phyloP scores from a whole-genome alignment of 2,888 invertebrate genomes.

The Tanypteryx hageni region DNA sequence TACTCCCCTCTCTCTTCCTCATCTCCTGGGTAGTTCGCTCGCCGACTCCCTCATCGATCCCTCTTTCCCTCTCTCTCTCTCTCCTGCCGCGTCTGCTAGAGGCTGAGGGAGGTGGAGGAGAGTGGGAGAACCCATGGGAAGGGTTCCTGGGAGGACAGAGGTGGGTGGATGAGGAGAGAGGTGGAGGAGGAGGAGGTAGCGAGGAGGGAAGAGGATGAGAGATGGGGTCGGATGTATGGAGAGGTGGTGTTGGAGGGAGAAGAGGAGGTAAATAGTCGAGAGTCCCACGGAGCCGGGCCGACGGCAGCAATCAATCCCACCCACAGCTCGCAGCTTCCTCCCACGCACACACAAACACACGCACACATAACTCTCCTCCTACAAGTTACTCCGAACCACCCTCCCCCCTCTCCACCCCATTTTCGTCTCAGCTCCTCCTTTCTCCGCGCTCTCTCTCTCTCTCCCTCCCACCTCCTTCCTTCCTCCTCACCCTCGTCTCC shows the following conservation, averaged over 20 bases:
- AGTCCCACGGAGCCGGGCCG: background rate
- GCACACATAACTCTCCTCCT: background rate
- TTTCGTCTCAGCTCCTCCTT: too few relatives aligned
- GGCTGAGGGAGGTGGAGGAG: too few relatives aligned
- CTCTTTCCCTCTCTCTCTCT: background rate
- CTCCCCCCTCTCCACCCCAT: too few relatives aligned
- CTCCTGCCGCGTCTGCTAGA: background rate
- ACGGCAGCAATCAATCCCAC: constrained; percentile 3
- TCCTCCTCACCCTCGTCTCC: too few relatives aligned
- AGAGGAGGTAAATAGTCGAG: background rate
- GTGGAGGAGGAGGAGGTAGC: background rate
- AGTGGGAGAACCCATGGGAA: too few relatives aligned
- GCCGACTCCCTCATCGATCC: constrained; percentile 57
- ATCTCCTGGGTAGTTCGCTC: background rate
- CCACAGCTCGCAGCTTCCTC: background rate
- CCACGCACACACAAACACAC: background rate
- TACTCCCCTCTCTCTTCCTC: background rate
- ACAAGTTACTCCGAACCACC: too few relatives aligned
- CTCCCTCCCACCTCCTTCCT: too few relatives aligned
- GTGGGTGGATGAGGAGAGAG: background rate
- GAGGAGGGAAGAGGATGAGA: background rate
- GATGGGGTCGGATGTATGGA: background rate
- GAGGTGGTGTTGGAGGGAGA: background rate
- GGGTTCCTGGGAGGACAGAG: background rate
- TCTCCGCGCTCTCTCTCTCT: too few relatives aligned